These are phyloP conservation scores for Chironomus tepperi DNA, from an alignment of 1,140 invertebrate species.

Conservation along the genomic window DNA sequence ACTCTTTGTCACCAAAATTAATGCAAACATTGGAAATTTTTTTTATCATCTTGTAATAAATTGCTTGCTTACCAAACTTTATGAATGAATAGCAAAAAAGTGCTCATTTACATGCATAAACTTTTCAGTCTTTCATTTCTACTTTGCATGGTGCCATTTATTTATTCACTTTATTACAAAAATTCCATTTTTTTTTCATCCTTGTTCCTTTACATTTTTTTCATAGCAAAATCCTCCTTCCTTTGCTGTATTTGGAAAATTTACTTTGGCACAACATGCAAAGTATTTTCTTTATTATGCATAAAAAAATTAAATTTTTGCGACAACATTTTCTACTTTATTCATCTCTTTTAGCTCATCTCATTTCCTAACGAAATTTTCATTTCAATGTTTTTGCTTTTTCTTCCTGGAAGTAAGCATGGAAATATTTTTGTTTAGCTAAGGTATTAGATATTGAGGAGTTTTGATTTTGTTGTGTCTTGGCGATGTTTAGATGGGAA, in stretches of 20 bases:
- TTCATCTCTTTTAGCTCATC: background rate
- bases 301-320: constrained; percentile 15
- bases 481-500: too few relatives aligned
- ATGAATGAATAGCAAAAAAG: too few relatives aligned
- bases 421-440: background rate
- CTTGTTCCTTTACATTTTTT: background rate
- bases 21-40: too few relatives aligned
- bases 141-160: constrained; percentile 1
- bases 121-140: background rate
- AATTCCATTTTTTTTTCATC: background rate
- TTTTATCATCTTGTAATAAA: too few relatives aligned
- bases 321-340: background rate
- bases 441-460: background rate
- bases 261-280: background rate
- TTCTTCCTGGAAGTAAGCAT: background rate
- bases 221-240: background rate
- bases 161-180: constrained; percentile 1
- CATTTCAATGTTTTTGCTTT: constrained; percentile 3
- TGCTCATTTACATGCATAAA: background rate
- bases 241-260: background rate
- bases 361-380: background rate
- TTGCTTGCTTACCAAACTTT: too few relatives aligned
- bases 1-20: too few relatives aligned
- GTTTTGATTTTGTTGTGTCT: too few relatives aligned
- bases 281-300: background rate